These are phyloP conservation scores for Phortica magna DNA, from an alignment of 2,888 invertebrate species.

Conservation along the genomic window DNA sequence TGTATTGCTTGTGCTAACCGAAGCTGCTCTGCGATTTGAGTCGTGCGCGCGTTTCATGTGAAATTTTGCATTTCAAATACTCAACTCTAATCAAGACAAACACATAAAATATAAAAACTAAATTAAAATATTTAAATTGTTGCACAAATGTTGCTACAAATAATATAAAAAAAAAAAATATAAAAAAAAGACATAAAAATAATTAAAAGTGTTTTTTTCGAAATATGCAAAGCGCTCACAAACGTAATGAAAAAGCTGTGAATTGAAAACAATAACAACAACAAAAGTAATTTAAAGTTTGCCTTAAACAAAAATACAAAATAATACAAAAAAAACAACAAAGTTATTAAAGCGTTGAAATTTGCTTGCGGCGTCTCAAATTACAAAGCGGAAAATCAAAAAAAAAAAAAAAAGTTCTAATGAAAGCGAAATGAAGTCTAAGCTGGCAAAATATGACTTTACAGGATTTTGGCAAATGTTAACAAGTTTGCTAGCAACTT, in stretches of 20 bases:
- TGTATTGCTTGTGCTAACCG: not conserved
- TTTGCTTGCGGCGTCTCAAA: slow-evolving; percentile 6
- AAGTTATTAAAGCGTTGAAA: slow-evolving; percentile 8
- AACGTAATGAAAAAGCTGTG: too few species aligned
- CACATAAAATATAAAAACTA: not conserved
- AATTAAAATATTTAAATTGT: not conserved
- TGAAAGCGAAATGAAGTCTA: not conserved
- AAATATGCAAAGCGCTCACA: not conserved
- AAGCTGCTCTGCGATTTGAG: too few species aligned
- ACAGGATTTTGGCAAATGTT: too few species aligned
- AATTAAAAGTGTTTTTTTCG: not conserved
- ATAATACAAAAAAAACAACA: not conserved
- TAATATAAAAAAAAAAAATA: not conserved
- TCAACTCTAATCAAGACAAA: not conserved
- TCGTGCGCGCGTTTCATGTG: too few species aligned
- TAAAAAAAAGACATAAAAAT: not conserved
- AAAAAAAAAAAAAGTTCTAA: slow-evolving; percentile 12
- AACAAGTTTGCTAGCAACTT: too few species aligned
- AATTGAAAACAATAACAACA: not conserved
- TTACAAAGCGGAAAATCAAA: slow-evolving; percentile 1
- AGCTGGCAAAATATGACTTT: too few species aligned
- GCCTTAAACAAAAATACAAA: not conserved
- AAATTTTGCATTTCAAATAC: too few species aligned
- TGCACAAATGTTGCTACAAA: not conserved
- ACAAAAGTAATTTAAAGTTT: not conserved